Evolutionary conservation across 2,888 invertebrate genomes (phyloP), one percentile per base, ranked within the genome.

Genomic region (Ophraella communa): DNA sequence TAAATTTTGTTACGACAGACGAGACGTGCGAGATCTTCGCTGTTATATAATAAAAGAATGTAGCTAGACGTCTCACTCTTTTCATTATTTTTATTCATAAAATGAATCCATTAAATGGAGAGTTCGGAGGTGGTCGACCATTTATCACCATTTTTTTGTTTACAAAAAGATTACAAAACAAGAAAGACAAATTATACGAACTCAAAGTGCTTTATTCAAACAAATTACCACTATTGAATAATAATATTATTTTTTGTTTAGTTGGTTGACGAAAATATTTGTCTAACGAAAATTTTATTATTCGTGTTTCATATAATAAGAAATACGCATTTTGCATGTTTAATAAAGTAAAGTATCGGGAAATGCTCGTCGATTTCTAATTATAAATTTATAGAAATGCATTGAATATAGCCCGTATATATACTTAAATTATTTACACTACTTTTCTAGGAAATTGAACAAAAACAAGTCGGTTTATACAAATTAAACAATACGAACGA

Each of bases 91-190:
- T 17, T 39, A 17, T 17, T 14, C 14, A 39, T 39, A 14, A 14
- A 14, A n/a, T 17, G 39, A 39, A 39, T 39, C 17, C 39, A 14
- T 39, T 17, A 39, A 39, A 14, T 39, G 17, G 5, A 39, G 4
- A 39, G 30, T 30, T 11, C n/a, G n/a, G n/a, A n/a, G 10, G 30
- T 30, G 2, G 20, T 44, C 42, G 24, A 47, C 27, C 33, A 57
- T 57, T 57, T 57, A 57, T 57, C 45, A 57, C 45, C 11, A 11
- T 47, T 57, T 47, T 35, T 52, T 53, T 42, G 8, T 44, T 55
- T 23, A 45, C 21, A 33, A 11, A 18, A 5, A 7, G 7, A 10
- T 24, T 24, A 49, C 49, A 49, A 33, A n/a, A 35, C 21, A 54
- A 27, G 24, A 27, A 57, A 57, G 45, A 57, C 24, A 57, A 39